Conservation (phyloP, 2,797 vertebrate genomes). For the Phataginus tricuspis region DNA sequence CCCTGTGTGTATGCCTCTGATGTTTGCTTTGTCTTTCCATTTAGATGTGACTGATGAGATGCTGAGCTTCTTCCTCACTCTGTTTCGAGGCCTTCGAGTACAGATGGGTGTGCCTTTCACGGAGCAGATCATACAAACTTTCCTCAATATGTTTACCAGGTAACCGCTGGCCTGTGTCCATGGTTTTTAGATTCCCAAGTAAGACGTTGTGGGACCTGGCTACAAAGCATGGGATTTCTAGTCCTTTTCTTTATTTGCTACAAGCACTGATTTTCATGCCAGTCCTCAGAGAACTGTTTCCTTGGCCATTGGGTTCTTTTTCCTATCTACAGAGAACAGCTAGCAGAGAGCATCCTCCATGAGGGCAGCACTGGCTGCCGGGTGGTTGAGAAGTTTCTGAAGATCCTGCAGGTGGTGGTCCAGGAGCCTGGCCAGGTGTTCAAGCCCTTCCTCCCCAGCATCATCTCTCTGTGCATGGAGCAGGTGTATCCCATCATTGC, state of each 20-base stretch:
- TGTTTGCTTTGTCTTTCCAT: slow-evolving; percentile 12
- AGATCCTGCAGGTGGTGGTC: slow-evolving; percentile 97
- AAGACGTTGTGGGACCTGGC: not conserved
- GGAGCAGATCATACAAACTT: slow-evolving; percentile 98
- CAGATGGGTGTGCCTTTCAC: slow-evolving; percentile 99
- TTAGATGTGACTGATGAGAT: slow-evolving; percentile 98
- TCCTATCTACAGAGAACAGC: slow-evolving; percentile 90
- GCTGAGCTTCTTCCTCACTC: slow-evolving; percentile 97
- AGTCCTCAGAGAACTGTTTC: not conserved
- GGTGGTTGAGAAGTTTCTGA: slow-evolving; percentile 98
- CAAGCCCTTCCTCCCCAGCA: slow-evolving; percentile 97
- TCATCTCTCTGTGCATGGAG: slow-evolving; percentile 98
- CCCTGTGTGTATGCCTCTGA: not conserved
- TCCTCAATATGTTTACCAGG: slow-evolving; percentile 99
- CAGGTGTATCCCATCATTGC: slow-evolving; percentile 98
- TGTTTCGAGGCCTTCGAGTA: slow-evolving; percentile 97
- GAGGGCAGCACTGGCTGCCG: slow-evolving; percentile 96
- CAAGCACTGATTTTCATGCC: not conserved
- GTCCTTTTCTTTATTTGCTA: not conserved
- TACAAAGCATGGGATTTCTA: not conserved
- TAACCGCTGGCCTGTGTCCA: slow-evolving; percentile 63
- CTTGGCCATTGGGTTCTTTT: not conserved
- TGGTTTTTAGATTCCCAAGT: not conserved
- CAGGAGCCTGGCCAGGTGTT: slow-evolving; percentile 98
- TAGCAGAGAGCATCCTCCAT: slow-evolving; percentile 96